Base-by-base conservation (phyloP, 2,797 vertebrate genomes). In the Neoniphon sammara region DNA sequence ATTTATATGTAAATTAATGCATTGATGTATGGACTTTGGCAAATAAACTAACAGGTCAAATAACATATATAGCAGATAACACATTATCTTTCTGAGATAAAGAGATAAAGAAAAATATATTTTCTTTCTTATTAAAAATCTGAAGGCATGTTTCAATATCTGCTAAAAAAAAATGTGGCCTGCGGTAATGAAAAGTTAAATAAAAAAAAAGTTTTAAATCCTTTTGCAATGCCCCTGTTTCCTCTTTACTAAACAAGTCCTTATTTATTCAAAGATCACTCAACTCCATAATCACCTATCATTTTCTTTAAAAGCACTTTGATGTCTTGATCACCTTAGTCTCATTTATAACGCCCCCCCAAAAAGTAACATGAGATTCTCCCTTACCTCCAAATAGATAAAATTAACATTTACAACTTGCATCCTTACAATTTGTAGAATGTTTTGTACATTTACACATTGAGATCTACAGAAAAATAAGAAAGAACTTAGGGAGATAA, bases 31-130 rank as follows among this genome's bases (percentile, higher is more conserved):
- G 20, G 17, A 75, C 55, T 54, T 14, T 20, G 5, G 20, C 49
- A 50, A 76, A 76, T n/a, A 23, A 62, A 61, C 25, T 49, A 73
- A 44, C 44, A 44, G 18, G 31, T 56, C 25, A 46, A 3, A n/a
- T 14, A 70, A 66, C 52, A 75, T 66, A 75, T 7, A 79, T 79
- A 75, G 5, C 5, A 52, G 0, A 4, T 34, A 5, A n/a, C 34
- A 8, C 34, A 36, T 36, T 36, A 58, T 64, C 31, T 54, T 54
- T 31, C 67, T 68, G 5, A 66, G 7, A 56, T 55, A 34, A 6
- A 34, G 5, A 66, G 7, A 56, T 55, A 34, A 6, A 34, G 5
- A 34, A 6, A 34, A 6, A 34, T 34, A 34, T 7, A 34, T 34
- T 27, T 27, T 27, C 25, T 2, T 4, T 27, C 25, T 27, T 27